These are phyloP conservation scores for Okamejei kenojei DNA, from an alignment of 2,797 vertebrate species.

Conservation along the genomic window DNA sequence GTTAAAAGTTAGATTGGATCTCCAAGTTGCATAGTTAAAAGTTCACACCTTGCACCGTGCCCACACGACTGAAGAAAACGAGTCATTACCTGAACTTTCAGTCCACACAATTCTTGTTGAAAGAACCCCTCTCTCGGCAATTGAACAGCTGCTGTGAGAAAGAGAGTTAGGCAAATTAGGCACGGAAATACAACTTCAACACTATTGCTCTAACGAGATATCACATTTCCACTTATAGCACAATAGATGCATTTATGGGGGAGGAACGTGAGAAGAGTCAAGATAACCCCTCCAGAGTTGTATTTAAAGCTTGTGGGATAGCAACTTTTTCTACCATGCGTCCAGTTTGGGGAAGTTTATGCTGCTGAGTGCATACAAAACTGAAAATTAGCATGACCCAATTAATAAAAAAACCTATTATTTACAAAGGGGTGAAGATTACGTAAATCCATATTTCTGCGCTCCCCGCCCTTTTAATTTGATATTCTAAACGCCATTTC, in stretches of 20 bases:
- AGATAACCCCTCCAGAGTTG: not conserved
- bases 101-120: conserved; percentile 43
- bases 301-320: not conserved
- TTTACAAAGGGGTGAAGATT: not conserved
- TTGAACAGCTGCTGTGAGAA: conserved; percentile 44
- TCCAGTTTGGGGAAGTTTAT: not conserved
- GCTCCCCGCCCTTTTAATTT: not conserved
- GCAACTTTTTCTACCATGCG: no score
- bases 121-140: conserved; percentile 44
- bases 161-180: not conserved
- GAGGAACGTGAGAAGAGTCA: no score
- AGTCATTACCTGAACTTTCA: conserved; percentile 49
- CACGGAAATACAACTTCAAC: not conserved
- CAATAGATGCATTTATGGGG: not conserved
- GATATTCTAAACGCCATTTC: not conserved
- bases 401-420: not conserved
- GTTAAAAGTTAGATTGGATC: conserved; percentile 39
- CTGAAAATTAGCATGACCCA: no score
- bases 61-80: not conserved
- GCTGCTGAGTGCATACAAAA: not conserved
- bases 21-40: not conserved
- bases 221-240: not conserved
- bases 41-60: not conserved
- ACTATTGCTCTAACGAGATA: not conserved
- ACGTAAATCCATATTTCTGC: not conserved